Evolutionary conservation across 2,888 invertebrate genomes (phyloP).

Genomic region (Chouioia cunea): DNA sequence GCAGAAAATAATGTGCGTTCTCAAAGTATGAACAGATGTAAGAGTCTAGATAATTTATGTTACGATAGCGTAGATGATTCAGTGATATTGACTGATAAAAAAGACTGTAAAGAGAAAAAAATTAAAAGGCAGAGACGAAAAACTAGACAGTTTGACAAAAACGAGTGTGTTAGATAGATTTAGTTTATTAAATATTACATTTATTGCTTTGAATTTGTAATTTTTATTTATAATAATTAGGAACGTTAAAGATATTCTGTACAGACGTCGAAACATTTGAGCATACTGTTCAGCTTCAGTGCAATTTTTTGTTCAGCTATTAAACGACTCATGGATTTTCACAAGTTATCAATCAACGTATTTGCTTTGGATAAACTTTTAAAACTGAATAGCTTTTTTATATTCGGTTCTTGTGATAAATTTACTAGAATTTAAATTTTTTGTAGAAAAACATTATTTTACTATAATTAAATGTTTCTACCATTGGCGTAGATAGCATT

Average conservation of each 20-base stretch:
- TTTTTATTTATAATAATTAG: conserved; percentile 17
- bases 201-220: conserved; percentile 22
- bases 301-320: conserved; percentile 39
- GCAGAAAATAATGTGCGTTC: neutral
- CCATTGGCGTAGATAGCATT: conserved; percentile 40
- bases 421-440: conserved; percentile 27
- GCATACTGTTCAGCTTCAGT: conserved; percentile 31
- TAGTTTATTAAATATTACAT: neutral
- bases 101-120: conserved; percentile 38
- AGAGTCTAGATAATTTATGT: conserved; percentile 36
- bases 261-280: conserved; percentile 34
- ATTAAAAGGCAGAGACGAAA: conserved; percentile 33
- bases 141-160: conserved; percentile 36
- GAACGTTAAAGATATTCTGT: neutral
- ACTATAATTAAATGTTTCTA: conserved; percentile 26
- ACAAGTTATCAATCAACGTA: conserved; percentile 6
- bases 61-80: conserved; percentile 14
- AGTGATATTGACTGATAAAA: conserved; percentile 31
- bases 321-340: conserved; percentile 44
- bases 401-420: conserved; percentile 42
- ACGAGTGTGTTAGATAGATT: conserved; percentile 44
- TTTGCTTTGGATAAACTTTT: conserved; percentile 21
- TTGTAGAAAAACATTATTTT: conserved; percentile 30
- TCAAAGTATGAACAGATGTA: conserved; percentile 8
- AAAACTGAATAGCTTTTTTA: conserved; percentile 29